phyloP scores from a whole-genome alignment of 2,113 vertebrate species.

The Paramormyrops kingsleyae region DNA sequence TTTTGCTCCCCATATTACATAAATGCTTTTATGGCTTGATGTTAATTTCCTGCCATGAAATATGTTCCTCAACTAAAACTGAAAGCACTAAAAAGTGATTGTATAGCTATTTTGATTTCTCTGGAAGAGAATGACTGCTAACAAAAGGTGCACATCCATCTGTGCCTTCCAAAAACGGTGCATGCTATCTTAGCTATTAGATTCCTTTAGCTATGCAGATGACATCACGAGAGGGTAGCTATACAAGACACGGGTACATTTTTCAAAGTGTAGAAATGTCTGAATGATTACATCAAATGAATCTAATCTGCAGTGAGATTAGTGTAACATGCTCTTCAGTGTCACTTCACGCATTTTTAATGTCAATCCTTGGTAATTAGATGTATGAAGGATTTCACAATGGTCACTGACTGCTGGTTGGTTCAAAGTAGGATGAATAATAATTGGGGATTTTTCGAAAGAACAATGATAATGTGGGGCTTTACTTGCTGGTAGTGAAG shows the following conservation, averaged over 20 bases:
- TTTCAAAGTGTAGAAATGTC: background rate
- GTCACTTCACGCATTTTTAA: background rate
- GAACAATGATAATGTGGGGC: background rate
- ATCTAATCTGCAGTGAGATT: background rate
- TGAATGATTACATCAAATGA: background rate
- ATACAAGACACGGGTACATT: background rate
- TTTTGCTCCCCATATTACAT: background rate
- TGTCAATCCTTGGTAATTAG: constrained; percentile 6
- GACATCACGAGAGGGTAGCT: background rate
- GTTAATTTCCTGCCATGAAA: background rate
- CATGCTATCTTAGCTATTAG: background rate
- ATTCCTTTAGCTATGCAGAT: background rate
- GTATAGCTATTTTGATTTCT: background rate
- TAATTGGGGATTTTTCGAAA: background rate
- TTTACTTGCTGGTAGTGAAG: background rate
- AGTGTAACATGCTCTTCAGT: background rate
- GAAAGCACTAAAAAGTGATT: background rate
- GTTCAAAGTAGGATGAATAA: background rate
- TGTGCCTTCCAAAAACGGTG: background rate
- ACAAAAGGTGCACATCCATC: background rate
- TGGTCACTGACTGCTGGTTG: background rate
- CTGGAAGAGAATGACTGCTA: background rate
- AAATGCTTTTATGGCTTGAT: background rate
- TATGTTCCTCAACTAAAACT: background rate
- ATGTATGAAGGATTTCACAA: background rate